phyloP scores from a whole-genome alignment of 2,113 vertebrate genomes.

The Bombycilla garrulus region DNA sequence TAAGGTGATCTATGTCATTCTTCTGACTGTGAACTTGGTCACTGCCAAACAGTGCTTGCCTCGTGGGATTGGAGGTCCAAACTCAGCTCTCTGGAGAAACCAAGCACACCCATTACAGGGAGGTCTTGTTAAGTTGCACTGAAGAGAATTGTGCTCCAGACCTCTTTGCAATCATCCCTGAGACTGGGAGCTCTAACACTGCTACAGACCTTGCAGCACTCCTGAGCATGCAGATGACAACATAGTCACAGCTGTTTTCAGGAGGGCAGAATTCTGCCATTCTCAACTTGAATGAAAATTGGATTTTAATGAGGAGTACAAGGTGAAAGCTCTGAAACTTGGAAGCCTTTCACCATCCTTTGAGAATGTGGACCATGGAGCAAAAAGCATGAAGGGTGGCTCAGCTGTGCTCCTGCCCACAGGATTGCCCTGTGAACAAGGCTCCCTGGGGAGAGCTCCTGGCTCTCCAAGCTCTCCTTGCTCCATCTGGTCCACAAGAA shows the following conservation, averaged over 20 bases:
- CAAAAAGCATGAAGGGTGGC: background rate
- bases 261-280: background rate
- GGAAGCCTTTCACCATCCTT: background rate
- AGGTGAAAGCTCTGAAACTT: background rate
- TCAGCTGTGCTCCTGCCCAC: background rate
- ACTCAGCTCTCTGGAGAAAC: background rate
- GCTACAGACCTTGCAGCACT: background rate
- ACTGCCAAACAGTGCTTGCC: background rate
- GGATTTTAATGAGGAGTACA: background rate
- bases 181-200: background rate
- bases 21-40: background rate
- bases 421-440: background rate
- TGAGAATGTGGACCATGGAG: background rate
- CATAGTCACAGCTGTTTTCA: background rate
- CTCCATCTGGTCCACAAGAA: background rate
- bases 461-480: background rate
- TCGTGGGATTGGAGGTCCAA: background rate
- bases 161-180: background rate
- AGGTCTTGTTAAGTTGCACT: background rate
- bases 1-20: background rate
- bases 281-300: background rate
- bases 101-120: background rate
- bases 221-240: background rate
- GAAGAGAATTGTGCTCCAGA: background rate
- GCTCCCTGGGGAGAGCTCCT: background rate